Evolutionary conservation across 2,888 invertebrate species (phyloP), one percentile per base, ranked within the genome.

Genomic region (Caenorhabditis uteleia): DNA sequence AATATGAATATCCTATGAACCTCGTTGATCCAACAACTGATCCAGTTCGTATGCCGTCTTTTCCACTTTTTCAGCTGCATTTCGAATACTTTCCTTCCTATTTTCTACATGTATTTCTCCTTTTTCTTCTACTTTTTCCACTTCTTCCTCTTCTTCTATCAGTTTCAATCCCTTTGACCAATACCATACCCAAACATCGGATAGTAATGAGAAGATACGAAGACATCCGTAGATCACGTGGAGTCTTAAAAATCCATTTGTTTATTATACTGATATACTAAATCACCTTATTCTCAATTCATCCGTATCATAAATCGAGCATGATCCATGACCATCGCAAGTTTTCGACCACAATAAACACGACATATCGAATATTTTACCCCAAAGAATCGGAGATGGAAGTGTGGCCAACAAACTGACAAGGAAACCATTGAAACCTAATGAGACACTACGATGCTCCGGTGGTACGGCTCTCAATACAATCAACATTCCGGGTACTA

Each of bases 331-430:
- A 2, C 51, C 68, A 5, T 77, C 82, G 59, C 84, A 84, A 5
- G 75, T 73, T 33, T 80, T 78, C 44, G 83, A 81, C 85, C 85
- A 85, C 8, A 83, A 70, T 10, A 83, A 54, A 60, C 85, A 85
- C 27, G 84, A 77, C 56, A 78, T 76, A 66, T 85, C 85, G 46
- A 85, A 79, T 10, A 85, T 78, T 20, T 76, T 77, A 14, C 85
- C 85, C 71, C 84, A 83, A 20, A 85, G 57, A 8, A 84, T 77
- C 0, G 85, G 85, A 8, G 84, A 83, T 0, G 85, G 85, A 2
- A 84, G 68, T 7, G 83, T 83, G 7, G 83, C 83, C 23, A 82
- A 51, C n/a, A 82, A 61, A 66, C 77, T 77, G 47, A 81, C 80
- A 12, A 82, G 61, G 55, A 83, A 77, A 18, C 80, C 82, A 46